Conservation (phyloP, 2,113 vertebrate genomes). For the Albula glossodonta region DNA sequence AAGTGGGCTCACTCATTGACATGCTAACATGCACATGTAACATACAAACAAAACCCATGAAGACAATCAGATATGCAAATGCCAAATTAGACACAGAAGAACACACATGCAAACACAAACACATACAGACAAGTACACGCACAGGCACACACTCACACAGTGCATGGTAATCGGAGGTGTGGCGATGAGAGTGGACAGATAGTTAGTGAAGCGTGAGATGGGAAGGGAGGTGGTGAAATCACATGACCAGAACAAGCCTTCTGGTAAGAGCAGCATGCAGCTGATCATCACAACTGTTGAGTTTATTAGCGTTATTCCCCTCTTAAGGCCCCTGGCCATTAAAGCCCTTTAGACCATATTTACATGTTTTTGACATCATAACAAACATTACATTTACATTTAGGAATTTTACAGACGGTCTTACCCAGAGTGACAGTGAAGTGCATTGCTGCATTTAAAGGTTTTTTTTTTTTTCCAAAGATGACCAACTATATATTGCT, state of each 20-base stretch:
- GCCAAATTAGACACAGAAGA: no score
- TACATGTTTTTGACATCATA: background rate
- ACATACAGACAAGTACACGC: background rate
- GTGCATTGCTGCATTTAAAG: no score
- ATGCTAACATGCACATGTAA: no score
- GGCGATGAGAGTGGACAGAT: constrained; percentile 10
- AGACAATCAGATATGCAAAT: no score
- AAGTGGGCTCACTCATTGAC: no score
- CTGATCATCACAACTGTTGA: background rate
- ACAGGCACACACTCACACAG: background rate
- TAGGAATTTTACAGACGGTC: no score
- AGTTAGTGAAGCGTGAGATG: background rate
- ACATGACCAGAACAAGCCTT: background rate
- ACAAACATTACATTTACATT: background rate
- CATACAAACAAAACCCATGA: background rate
- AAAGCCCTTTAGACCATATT: background rate
- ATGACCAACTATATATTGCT: background rate
- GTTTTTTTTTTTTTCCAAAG: background rate
- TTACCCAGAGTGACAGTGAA: no score
- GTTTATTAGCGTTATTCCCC: background rate
- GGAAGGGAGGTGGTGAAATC: background rate
- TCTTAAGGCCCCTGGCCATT: background rate
- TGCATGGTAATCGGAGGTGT: background rate
- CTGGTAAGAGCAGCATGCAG: background rate
- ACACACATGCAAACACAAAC: no score